These are phyloP conservation scores for Pristionchus mayeri DNA, from an alignment of 2,888 invertebrate species.

Conservation along the genomic window DNA sequence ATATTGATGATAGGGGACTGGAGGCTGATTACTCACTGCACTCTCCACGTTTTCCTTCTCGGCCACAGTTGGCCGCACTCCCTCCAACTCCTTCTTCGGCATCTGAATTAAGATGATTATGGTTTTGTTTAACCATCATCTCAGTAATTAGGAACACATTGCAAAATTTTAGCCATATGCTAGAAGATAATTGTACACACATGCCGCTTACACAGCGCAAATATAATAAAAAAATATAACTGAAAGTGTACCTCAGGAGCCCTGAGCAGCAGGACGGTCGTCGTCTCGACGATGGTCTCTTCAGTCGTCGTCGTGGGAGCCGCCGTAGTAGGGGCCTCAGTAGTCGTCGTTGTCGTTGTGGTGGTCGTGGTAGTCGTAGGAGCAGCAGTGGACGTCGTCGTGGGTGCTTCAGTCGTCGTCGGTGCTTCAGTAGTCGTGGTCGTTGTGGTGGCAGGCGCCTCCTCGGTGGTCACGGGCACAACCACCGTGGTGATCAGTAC, in stretches of 20 bases:
- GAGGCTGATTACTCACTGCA: neutral
- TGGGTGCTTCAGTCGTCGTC: neutral
- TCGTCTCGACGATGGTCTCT: neutral
- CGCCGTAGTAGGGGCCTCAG: neutral
- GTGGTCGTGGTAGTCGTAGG: conserved; percentile 20
- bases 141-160: too few relatives aligned
- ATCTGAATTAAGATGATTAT: conserved; percentile 1
- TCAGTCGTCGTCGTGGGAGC: conserved; percentile 23
- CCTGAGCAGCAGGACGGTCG: neutral
- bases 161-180: too few relatives aligned
- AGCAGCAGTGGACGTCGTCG: neutral
- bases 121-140: neutral
- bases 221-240: too few relatives aligned
- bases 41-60: neutral
- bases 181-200: too few relatives aligned
- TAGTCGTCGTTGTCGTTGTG: conserved; percentile 19
- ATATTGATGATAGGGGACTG: neutral
- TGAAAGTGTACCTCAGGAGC: conserved; percentile 18
- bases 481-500: neutral
- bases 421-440: conserved; percentile 37
- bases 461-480: conserved; percentile 7
- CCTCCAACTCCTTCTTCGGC: conserved; percentile 4
- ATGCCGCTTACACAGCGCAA: too few relatives aligned
- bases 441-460: neutral
- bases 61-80: neutral